Percentiles rank a stretch among this genome's conserved stretches.
These are phyloP conservation scores for Papilio xuthus DNA, from an alignment of 1,140 invertebrate species.

Conservation along the genomic window DNA sequence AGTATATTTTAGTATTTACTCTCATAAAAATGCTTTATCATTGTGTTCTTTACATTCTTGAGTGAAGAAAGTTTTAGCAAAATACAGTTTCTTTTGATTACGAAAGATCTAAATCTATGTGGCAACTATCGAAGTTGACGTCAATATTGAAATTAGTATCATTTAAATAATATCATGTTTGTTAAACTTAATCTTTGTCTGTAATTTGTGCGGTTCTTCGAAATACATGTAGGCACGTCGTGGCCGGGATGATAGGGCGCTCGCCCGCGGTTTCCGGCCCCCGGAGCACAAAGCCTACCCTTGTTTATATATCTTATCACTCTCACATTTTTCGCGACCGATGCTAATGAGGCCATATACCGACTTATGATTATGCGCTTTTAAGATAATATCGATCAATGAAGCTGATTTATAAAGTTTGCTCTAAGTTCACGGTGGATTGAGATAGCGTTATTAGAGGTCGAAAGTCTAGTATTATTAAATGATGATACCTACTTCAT, in stretches of 20 bases:
- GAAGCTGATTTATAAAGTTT: constrained; percentile 43
- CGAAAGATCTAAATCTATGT: background rate
- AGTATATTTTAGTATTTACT: background rate
- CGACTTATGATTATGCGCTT: constrained; percentile 63
- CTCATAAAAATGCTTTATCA: background rate
- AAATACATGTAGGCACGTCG: constrained; percentile 44
- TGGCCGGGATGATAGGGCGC: constrained; percentile 48
- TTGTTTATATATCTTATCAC: constrained; percentile 74
- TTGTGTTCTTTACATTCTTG: background rate
- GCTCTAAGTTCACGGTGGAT: constrained; percentile 19
- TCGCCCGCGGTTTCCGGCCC: constrained; percentile 54
- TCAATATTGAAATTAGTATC: background rate
- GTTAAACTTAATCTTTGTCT: constrained; percentile 10
- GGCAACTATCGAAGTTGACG: background rate
- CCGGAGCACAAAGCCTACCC: constrained; percentile 61
- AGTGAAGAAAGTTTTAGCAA: background rate
- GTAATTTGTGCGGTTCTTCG: constrained; percentile 42
- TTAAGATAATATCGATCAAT: constrained; percentile 51
- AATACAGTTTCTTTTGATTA: background rate
- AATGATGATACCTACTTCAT: constrained; percentile 1
- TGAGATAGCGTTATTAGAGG: background rate
- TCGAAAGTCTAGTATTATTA: constrained; percentile 14
- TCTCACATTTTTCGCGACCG: constrained; percentile 70
- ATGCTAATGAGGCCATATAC: constrained; percentile 65
- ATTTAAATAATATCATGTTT: background rate